Base-by-base conservation (phyloP, 2,888 invertebrate species). In the Pseudolycoriella hygida region DNA sequence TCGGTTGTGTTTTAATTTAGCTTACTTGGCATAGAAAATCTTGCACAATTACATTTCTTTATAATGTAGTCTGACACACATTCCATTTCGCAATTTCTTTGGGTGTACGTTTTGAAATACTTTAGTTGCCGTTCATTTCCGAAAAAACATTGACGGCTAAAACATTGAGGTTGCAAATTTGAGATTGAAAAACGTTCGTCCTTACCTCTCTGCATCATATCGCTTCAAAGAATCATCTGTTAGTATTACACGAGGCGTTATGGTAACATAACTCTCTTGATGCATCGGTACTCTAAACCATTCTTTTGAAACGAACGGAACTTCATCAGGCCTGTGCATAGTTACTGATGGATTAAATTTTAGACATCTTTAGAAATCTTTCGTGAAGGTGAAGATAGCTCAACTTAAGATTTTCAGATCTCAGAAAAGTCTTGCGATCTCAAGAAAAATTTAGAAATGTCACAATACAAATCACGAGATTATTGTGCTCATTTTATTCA, bases 21-120 rank as follows among this genome's bases (percentile, higher is more conserved):
- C n/a, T n/a, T n/a, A n/a, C n/a, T n/a, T 42, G 80, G 80, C 78
- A 81, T 78, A 46, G 79, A 76, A 53, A 77, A 79, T 53, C 76
- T 74, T 3, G 79, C 78, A 54, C 81, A 82, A 3, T 71, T 74
- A 56, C 81, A 81, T 50, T 64, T 63, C 2, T 60, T 56, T 43
- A 71, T 59, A 0, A 80, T 80, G 51, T 70, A 77, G 60, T 81
- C 80, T 2, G 80, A 69, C 46, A 80, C 60, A 53, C 81, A 82
- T 60, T 82, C 82, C 54, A 80, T 68, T 54, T 80, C 76, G 55
- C 81, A 82, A 58, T 80, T 81, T 47, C 73, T 71, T 60, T 82
- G 80, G 1, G 80, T 80, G 60, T 82, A 82, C 43, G 74, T 70
- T 59, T 74, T 73, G 56, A 73, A 82, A 57, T 71, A 81, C 32